phyloP scores from a whole-genome alignment of 2,113 vertebrate genomes.

The Vimba vimba region DNA sequence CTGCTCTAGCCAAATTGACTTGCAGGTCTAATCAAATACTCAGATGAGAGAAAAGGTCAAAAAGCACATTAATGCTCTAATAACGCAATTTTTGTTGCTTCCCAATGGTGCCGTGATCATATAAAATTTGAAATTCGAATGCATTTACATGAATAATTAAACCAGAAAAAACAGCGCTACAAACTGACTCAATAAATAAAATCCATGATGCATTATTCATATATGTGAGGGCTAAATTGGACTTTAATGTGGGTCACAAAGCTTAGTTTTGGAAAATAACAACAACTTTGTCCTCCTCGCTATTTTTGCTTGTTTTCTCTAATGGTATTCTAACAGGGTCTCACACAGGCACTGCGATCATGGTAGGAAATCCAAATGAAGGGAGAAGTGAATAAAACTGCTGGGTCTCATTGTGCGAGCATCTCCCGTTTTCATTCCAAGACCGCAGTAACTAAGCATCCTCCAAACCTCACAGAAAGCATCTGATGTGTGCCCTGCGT shows the following conservation, averaged over 20 bases:
- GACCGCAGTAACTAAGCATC: conserved; percentile 69
- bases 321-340: conserved; percentile 56
- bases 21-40: not conserved
- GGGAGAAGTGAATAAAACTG: conserved; percentile 66
- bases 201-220: conserved; percentile 64
- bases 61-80: conserved; percentile 7
- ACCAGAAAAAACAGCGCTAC: conserved; percentile 50
- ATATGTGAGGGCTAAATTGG: conserved; percentile 50
- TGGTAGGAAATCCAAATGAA: conserved; percentile 60
- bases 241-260: conserved; percentile 59
- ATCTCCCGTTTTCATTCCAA: conserved; percentile 66
- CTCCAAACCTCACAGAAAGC: conserved; percentile 62
- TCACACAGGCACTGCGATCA: conserved; percentile 66
- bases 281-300: conserved; percentile 45
- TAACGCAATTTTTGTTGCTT: not conserved
- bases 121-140: conserved; percentile 43
- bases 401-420: conserved; percentile 69
- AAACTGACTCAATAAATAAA: conserved; percentile 59
- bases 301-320: conserved; percentile 49
- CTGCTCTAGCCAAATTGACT: not conserved
- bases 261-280: conserved; percentile 54
- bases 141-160: conserved; percentile 55
- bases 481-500: conserved; percentile 63
- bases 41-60: conserved; percentile 1
- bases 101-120: conserved; percentile 21